Conservation (phyloP, 2,888 invertebrate species). For the Thalpophila matura region DNA sequence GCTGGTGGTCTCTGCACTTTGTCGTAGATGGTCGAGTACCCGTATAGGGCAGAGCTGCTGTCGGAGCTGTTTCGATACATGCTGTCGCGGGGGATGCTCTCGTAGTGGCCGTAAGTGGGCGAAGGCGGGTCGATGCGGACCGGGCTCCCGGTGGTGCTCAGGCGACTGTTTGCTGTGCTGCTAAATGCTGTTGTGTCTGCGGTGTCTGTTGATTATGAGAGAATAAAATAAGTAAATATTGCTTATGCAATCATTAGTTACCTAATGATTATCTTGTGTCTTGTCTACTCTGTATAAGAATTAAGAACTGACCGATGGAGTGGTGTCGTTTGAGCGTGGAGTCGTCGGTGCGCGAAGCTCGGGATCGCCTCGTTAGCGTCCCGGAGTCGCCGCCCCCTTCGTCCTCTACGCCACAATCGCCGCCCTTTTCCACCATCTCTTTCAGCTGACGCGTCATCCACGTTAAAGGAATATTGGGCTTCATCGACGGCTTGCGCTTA, state of each 20-base stretch:
- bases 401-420: conserved; percentile 74
- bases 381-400: conserved; percentile 89
- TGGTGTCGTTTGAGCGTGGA: conserved; percentile 84
- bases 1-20: conserved; percentile 71
- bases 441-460: conserved; percentile 97
- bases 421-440: conserved; percentile 94
- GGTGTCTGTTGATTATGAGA: conserved; percentile 69
- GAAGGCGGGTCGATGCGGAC: conserved; percentile 71
- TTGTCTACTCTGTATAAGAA: conserved; percentile 12
- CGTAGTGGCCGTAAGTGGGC: conserved; percentile 80
- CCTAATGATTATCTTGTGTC: neutral
- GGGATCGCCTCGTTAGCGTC: conserved; percentile 90
- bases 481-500: conserved; percentile 97
- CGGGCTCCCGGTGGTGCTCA: conserved; percentile 71
- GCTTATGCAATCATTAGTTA: neutral
- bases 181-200: conserved; percentile 72
- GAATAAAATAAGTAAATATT: neutral
- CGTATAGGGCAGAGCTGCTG: conserved; percentile 81
- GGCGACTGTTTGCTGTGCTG: conserved; percentile 63
- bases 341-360: conserved; percentile 75
- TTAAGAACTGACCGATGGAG: conserved; percentile 69
- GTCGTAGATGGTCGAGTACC: conserved; percentile 89
- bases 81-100: conserved; percentile 76
- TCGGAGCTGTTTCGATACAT: conserved; percentile 76
- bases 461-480: conserved; percentile 97